phyloP scores from a whole-genome alignment of 2,888 invertebrate species.

The Leptogaster cylindrica region DNA sequence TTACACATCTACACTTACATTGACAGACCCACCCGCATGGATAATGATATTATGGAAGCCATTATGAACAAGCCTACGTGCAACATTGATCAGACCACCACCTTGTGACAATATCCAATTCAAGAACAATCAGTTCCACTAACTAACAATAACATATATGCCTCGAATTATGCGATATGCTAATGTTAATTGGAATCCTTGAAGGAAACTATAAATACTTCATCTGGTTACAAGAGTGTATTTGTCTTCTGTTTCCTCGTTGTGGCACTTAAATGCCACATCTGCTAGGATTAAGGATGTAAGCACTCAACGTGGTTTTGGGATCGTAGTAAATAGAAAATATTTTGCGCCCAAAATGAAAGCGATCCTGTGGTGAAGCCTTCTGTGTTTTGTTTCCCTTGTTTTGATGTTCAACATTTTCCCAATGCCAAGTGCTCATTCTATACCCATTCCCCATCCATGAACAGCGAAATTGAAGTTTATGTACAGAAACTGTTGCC shows the following conservation, averaged over 20 bases:
- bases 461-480: neutral
- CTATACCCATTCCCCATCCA: no score
- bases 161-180: neutral
- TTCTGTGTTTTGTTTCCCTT: neutral
- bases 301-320: neutral
- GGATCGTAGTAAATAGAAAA: neutral
- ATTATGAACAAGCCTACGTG: no score
- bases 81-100: no score
- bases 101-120: no score
- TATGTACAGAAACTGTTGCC: neutral
- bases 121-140: no score
- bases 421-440: neutral
- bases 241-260: neutral
- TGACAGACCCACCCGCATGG: no score
- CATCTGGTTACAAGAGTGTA: slow-evolving; percentile 5
- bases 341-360: neutral
- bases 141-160: no score
- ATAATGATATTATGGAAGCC: no score
- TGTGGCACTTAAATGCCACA: neutral
- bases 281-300: no score
- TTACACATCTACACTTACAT: no score
- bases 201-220: neutral
- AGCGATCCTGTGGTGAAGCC: neutral
- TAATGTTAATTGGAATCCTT: neutral
- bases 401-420: neutral